Percentiles rank a stretch among this genome's conserved stretches.
Conservation (phyloP, 2,797 vertebrate species). For the Liasis olivaceus region DNA sequence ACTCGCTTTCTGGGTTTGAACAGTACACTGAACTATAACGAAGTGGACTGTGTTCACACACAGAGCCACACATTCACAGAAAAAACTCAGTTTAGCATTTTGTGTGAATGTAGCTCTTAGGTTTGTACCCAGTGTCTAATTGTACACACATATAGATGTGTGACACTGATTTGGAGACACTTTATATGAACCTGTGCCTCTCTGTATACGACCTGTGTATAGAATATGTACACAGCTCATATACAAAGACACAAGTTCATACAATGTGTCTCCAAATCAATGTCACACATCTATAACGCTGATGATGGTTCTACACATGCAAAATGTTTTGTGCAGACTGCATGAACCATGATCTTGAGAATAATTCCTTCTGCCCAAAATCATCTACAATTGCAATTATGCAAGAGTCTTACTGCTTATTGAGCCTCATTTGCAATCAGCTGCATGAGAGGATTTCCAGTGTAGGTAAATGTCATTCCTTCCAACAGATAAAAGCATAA, state of each 20-base stretch:
- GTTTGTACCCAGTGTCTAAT: background rate
- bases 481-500: background rate
- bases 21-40: background rate
- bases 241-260: background rate
- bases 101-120: background rate
- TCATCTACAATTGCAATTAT: background rate
- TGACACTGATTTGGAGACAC: background rate
- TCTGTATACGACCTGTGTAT: background rate
- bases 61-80: background rate
- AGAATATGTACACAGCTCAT: background rate
- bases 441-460: background rate
- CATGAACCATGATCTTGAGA: background rate
- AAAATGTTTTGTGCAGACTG: background rate
- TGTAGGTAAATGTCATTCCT: background rate
- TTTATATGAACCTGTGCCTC: background rate
- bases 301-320: background rate
- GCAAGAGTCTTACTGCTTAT: background rate
- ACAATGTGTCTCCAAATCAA: background rate
- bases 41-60: background rate
- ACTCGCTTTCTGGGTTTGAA: background rate
- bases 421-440: background rate
- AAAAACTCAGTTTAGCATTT: background rate
- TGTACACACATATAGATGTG: background rate
- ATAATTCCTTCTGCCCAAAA: background rate
- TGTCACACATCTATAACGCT: background rate